phyloP scores from a whole-genome alignment of 1,140 invertebrate genomes.

The Drosophila kurseongensis region DNA sequence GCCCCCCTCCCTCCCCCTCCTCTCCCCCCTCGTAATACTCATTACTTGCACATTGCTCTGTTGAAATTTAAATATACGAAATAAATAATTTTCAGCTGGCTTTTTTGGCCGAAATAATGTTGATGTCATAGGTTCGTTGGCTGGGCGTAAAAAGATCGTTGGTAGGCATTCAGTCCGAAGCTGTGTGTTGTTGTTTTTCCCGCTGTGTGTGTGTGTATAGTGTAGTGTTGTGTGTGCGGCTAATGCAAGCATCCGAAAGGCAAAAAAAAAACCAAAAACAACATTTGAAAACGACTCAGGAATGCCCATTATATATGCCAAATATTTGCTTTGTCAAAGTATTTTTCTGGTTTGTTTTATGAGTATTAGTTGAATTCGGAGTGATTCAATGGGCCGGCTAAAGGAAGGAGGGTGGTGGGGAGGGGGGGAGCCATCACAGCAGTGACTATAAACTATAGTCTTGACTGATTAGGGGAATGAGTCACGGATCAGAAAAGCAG shows the following conservation, averaged over 20 bases:
- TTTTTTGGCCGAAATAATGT: slow-evolving; percentile 65
- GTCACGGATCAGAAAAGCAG: slow-evolving; percentile 16
- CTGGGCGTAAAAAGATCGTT: slow-evolving; percentile 57
- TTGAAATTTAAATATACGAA: slow-evolving; percentile 49
- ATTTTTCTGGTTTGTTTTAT: slow-evolving; percentile 56
- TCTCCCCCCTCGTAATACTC: not conserved
- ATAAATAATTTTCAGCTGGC: slow-evolving; percentile 41
- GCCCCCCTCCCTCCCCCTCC: not conserved
- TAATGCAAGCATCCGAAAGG: slow-evolving; percentile 63
- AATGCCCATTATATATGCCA: slow-evolving; percentile 64
- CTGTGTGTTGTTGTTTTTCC: slow-evolving; percentile 17
- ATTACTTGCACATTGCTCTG: slow-evolving; percentile 55
- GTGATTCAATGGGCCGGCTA: slow-evolving; percentile 31
- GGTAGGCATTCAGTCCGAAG: slow-evolving; percentile 56
- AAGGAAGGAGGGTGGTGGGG: no score
- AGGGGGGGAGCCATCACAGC: no score
- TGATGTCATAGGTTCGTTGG: slow-evolving; percentile 67
- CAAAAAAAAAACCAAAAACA: slow-evolving; percentile 39
- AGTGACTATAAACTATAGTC: slow-evolving; percentile 33
- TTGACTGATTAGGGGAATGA: slow-evolving; percentile 36
- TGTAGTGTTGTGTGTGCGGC: slow-evolving; percentile 34
- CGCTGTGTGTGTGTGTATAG: slow-evolving; percentile 22
- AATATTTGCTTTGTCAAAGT: slow-evolving; percentile 63
- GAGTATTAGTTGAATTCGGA: slow-evolving; percentile 48
- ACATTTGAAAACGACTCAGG: slow-evolving; percentile 39